Evolutionary conservation across 37 sponge, comb jelly and placozoan genomes (phyloP).

Genomic region (Ianthella basta): DNA sequence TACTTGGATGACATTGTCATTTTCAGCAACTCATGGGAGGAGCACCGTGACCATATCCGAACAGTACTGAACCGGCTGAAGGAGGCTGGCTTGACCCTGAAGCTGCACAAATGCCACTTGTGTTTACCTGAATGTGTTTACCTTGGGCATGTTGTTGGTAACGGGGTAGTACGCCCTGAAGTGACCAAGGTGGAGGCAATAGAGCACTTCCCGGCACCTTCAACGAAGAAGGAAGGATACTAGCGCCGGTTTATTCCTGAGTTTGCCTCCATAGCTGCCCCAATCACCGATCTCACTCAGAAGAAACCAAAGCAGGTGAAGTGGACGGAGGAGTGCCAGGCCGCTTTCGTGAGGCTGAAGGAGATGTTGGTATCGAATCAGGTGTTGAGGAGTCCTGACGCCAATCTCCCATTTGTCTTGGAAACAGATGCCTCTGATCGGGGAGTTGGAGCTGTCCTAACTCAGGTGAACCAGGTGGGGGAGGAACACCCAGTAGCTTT

Average conservation of each 20-base stretch:
- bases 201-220: neutral
- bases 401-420: slow-evolving; percentile 15
- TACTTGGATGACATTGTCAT: slow-evolving; percentile 52
- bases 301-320: slow-evolving; percentile 21
- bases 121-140: neutral
- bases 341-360: slow-evolving; percentile 15
- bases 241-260: slow-evolving; percentile 28
- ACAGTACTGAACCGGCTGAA: slow-evolving; percentile 14
- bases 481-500: slow-evolving; percentile 52
- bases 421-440: slow-evolving; percentile 56
- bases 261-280: slow-evolving; percentile 40
- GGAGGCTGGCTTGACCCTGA: slow-evolving; percentile 27
- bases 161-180: slow-evolving; percentile 29
- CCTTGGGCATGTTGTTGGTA: slow-evolving; percentile 41
- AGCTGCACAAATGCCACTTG: slow-evolving; percentile 29
- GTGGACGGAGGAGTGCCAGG: slow-evolving; percentile 12
- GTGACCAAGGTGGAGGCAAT: slow-evolving; percentile 42
- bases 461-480: slow-evolving; percentile 32
- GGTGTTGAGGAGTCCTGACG: slow-evolving; percentile 48
- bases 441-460: slow-evolving; percentile 59
- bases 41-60: slow-evolving; percentile 37
- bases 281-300: slow-evolving; percentile 30
- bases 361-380: slow-evolving; percentile 5
- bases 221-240: slow-evolving; percentile 49
- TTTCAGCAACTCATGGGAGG: slow-evolving; percentile 36